Conservation (phyloP, 2,113 vertebrate species). For the Lota lota region DNA sequence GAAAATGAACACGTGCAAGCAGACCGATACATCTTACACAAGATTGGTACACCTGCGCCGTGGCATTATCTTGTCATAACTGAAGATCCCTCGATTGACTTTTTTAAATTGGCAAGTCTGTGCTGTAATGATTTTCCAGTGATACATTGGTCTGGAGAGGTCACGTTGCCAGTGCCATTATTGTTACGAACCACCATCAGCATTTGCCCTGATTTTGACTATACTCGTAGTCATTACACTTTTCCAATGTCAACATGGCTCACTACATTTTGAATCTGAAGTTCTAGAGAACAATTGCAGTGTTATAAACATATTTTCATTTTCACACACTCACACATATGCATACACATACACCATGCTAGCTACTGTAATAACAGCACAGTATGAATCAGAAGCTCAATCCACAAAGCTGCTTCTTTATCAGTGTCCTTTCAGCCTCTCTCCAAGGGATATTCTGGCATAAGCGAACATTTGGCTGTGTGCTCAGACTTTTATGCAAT, state of each 20-base stretch:
- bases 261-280: slow-evolving; percentile 52
- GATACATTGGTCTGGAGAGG: slow-evolving; percentile 16
- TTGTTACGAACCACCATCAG: slow-evolving; percentile 25
- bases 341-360: slow-evolving; percentile 8
- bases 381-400: slow-evolving; percentile 43
- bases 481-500: slow-evolving; percentile 57
- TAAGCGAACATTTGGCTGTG: slow-evolving; percentile 58
- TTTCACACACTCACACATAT: background rate
- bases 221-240: slow-evolving; percentile 13
- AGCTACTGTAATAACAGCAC: slow-evolving; percentile 52
- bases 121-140: slow-evolving; percentile 41
- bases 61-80: slow-evolving; percentile 18
- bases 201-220: slow-evolving; percentile 26
- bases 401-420: slow-evolving; percentile 58
- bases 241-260: slow-evolving; percentile 46
- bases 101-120: slow-evolving; percentile 23
- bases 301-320: slow-evolving; percentile 54
- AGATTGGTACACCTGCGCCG: slow-evolving; percentile 14
- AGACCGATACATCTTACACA: slow-evolving; percentile 28
- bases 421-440: slow-evolving; percentile 54
- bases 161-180: slow-evolving; percentile 31
- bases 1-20: slow-evolving; percentile 39
- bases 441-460: slow-evolving; percentile 47
- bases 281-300: slow-evolving; percentile 53
- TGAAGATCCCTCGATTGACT: slow-evolving; percentile 35